Evolutionary conservation across 2,888 invertebrate species (phyloP).

Genomic region (Geophilus truncorum): DNA sequence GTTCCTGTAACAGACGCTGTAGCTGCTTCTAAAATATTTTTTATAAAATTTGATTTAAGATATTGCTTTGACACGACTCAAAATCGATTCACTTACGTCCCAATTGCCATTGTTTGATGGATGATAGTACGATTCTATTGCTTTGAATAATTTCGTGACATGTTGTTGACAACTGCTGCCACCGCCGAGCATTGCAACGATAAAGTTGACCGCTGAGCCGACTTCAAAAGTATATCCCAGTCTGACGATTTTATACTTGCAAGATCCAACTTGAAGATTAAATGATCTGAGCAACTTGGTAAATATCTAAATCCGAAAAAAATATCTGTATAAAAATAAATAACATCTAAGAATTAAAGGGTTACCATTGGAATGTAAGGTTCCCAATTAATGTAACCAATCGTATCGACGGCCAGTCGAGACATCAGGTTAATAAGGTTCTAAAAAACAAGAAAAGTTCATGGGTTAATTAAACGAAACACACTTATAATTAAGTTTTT

Average conservation of each 20-base stretch:
- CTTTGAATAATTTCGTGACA: conserved; percentile 71
- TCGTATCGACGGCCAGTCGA: conserved; percentile 64
- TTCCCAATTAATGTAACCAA: conserved; percentile 82
- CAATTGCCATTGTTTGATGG: conserved; percentile 82
- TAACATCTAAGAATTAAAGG: not conserved
- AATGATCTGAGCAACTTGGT: conserved; percentile 58
- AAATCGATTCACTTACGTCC: conserved; percentile 57
- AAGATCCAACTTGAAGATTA: conserved; percentile 67
- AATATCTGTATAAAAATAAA: conserved; percentile 21
- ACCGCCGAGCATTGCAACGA: conserved; percentile 59
- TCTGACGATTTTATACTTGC: conserved; percentile 40
- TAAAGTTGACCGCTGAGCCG: conserved; percentile 55
- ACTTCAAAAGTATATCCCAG: conserved; percentile 52
- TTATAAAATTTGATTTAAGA: not conserved
- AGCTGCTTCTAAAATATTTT: conserved; percentile 40
- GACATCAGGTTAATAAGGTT: conserved; percentile 69
- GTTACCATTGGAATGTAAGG: conserved; percentile 63
- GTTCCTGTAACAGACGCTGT: conserved; percentile 55
- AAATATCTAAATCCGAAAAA: conserved; percentile 33
- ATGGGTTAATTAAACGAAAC: too few relatives aligned
- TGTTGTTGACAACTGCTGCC: conserved; percentile 64
- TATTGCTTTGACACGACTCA: too few relatives aligned
- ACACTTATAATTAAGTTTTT: too few relatives aligned
- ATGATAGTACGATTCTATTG: conserved; percentile 80
- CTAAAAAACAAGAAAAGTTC: too few relatives aligned